Evolutionary conservation across 2,113 vertebrate species (phyloP), one percentile per base, ranked within the genome.

Genomic region (Hystrix brachyura): DNA sequence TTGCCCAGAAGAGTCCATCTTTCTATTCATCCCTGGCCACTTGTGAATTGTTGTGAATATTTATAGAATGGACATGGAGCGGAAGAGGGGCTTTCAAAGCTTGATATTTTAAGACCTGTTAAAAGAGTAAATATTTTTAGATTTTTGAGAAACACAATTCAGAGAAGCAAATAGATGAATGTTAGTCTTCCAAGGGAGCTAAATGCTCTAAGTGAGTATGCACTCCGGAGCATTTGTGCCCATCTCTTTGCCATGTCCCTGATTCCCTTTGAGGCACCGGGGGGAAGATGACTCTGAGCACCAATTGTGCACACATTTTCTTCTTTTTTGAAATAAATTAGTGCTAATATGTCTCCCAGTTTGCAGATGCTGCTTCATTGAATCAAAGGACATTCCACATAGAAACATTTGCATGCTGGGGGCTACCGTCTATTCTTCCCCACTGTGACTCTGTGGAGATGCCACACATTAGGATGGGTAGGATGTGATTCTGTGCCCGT

Each of bases 51-150:
- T 80, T 69, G 64, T 86, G 71, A 93, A 17, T 62, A 34, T 71
- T 93, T 79, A 48, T 67, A 84, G 91, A 80, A 91, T 10, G 23
- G 60, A 29, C 8, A 7, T 51, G 43, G 62, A 65, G 72, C 64
- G 57, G n/a, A 91, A 29, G 67, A 71, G 11, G 29, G n/a, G 8
- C 34, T 96, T 74, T 92, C 17, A 62, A 80, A 89, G 91, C 46
- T 94, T 90, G 90, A 34, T 90, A 96, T 94, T 86, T 76, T 67
- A 72, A 96, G 34, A 34, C 78, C 67, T 89, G 55, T 81, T 87
- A 92, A 94, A 94, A 87, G 38, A 94, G 79, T 87, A 93, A 91
- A 96, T 96, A 95, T 97, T 97, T 98, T 97, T 92, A 94, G 71
- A 88, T 32, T 79, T 91, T 88, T 23, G 21, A 88, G 92, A 78